Percentiles rank a stretch among this genome's conserved stretches.
phyloP scores from a whole-genome alignment of 2,797 vertebrate species.

The Crypturellus tataupa region DNA sequence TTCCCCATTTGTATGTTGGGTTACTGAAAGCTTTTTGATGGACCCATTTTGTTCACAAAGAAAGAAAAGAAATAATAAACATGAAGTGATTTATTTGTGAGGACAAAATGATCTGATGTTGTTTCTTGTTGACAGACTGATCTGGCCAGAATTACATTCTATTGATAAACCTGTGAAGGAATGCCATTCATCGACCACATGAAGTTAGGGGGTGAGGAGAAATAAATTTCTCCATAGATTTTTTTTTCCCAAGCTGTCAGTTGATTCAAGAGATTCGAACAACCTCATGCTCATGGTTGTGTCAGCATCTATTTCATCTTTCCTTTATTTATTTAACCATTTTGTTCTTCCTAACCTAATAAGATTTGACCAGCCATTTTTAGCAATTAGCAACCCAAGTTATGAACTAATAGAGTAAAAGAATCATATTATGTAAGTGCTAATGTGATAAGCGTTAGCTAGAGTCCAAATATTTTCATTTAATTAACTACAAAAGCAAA shows the following conservation, averaged over 20 bases:
- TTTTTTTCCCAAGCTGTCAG: constrained; percentile 62
- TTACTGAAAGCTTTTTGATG: constrained; percentile 41
- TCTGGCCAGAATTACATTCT: constrained; percentile 72
- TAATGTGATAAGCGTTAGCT: not conserved
- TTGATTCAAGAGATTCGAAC: constrained; percentile 68
- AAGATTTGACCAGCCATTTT: not conserved
- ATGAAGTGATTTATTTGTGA: constrained; percentile 74
- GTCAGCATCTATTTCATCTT: constrained; percentile 58
- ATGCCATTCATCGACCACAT: constrained; percentile 68
- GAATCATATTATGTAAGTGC: not conserved
- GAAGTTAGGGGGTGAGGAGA: constrained; percentile 71
- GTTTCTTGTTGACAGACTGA: constrained; percentile 76
- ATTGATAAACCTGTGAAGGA: constrained; percentile 81
- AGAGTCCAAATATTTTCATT: not conserved
- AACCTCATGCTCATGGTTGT: constrained; percentile 27
- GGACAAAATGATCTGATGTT: constrained; percentile 76
- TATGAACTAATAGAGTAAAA: not conserved
- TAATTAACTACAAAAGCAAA: not conserved
- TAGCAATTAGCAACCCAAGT: not conserved
- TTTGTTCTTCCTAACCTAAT: not conserved
- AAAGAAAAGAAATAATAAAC: constrained; percentile 73
- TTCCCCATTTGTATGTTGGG: not conserved
- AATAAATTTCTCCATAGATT: constrained; percentile 72
- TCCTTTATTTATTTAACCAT: constrained; percentile 70
- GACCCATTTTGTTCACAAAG: constrained; percentile 39